Conservation (phyloP, 2,113 vertebrate species). For the Vicugna pacos region DNA sequence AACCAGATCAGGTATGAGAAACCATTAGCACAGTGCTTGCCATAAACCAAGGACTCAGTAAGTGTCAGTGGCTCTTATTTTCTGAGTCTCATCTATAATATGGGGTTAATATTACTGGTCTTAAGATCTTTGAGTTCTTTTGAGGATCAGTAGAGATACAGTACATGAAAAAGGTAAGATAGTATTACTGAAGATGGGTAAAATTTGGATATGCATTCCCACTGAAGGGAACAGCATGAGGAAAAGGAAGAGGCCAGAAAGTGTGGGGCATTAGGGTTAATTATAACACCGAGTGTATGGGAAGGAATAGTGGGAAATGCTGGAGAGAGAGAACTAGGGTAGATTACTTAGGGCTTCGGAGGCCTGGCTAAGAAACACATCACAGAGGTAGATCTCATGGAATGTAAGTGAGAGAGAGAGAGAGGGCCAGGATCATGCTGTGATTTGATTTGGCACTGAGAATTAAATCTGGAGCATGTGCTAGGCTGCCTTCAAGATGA, state of each 20-base stretch:
- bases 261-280: background rate
- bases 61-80: background rate
- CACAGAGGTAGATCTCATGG: background rate
- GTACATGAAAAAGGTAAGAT: background rate
- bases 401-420: background rate
- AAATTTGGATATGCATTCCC: background rate
- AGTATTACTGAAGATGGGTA: background rate
- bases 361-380: background rate
- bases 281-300: background rate
- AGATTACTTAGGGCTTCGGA: background rate
- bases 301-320: background rate
- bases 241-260: background rate
- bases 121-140: constrained; percentile 40
- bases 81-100: constrained; percentile 13
- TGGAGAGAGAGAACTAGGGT: background rate
- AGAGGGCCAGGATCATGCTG: background rate
- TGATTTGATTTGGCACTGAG: background rate
- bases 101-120: background rate
- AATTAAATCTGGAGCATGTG: background rate
- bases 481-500: background rate
- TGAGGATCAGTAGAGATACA: background rate
- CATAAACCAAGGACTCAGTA: background rate
- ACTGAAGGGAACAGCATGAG: background rate
- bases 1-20: constrained; percentile 10
- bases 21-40: background rate